Conservation (phyloP, 2,888 invertebrate genomes). For the Gryllus longicercus region DNA sequence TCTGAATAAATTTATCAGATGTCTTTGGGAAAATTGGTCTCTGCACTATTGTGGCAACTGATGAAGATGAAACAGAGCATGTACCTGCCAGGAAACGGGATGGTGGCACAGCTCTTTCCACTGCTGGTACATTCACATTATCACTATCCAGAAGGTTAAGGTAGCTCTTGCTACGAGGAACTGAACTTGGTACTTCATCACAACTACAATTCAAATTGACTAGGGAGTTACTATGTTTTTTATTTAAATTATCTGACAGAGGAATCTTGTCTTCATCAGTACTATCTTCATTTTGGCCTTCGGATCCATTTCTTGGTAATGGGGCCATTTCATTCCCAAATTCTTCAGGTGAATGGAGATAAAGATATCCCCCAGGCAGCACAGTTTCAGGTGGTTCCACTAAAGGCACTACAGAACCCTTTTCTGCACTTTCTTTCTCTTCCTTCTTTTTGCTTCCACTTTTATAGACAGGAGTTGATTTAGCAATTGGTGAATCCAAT, state of each 20-base stretch:
- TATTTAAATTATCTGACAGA: not conserved
- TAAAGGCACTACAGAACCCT: not conserved
- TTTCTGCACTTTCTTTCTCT: not conserved
- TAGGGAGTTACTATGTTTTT: slow-evolving; percentile 28
- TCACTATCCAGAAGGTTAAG: slow-evolving; percentile 11
- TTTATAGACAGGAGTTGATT: slow-evolving; percentile 11
- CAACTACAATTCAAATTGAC: slow-evolving; percentile 19
- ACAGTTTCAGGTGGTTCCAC: not conserved
- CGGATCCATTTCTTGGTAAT: slow-evolving; percentile 44
- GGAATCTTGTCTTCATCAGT: not conserved
- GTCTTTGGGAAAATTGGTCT: slow-evolving; percentile 40
- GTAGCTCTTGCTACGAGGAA: slow-evolving; percentile 26
- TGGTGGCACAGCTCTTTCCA: not conserved
- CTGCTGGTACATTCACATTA: not conserved
- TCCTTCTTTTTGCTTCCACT: not conserved
- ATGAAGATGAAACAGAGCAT: slow-evolving; percentile 42
- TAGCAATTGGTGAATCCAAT: not conserved
- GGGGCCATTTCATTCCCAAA: slow-evolving; percentile 44
- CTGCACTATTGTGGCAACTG: slow-evolving; percentile 48
- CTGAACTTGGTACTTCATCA: not conserved
- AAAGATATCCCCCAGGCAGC: not conserved
- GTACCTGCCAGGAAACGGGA: not conserved
- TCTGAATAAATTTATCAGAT: slow-evolving; percentile 30
- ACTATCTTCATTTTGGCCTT: slow-evolving; percentile 34
- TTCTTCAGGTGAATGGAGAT: not conserved